Percentiles rank a stretch among this genome's conserved stretches.
These are phyloP conservation scores for Trachurus trachurus DNA, from an alignment of 2,797 vertebrate genomes.

Conservation along the genomic window DNA sequence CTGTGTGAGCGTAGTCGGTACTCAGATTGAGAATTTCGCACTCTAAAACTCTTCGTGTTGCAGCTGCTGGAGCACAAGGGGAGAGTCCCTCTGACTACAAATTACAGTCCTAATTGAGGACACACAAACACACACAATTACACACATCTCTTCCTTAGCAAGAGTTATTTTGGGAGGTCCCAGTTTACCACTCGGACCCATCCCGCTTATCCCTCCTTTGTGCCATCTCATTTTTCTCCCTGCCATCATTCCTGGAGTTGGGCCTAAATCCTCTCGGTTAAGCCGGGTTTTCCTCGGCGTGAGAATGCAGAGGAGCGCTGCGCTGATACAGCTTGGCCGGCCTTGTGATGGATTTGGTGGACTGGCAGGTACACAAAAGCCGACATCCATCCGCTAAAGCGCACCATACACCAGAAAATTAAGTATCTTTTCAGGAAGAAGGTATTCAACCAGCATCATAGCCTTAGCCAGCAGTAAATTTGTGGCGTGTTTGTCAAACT, in stretches of 20 bases:
- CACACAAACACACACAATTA: slow-evolving; percentile 34
- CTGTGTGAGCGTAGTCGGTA: slow-evolving; percentile 13
- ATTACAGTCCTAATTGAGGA: slow-evolving; percentile 68
- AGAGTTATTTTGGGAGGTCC: slow-evolving; percentile 78
- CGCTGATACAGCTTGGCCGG: slow-evolving; percentile 59
- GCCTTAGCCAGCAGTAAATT: slow-evolving; percentile 47
- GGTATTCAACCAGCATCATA: slow-evolving; percentile 40
- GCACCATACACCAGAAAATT: slow-evolving; percentile 57
- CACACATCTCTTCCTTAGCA: slow-evolving; percentile 40
- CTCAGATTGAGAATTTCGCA: slow-evolving; percentile 43
- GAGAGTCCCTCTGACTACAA: slow-evolving; percentile 56
- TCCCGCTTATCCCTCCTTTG: slow-evolving; percentile 75
- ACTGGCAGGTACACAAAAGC: slow-evolving; percentile 76
- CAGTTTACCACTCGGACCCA: slow-evolving; percentile 69
- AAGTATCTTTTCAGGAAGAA: slow-evolving; percentile 62
- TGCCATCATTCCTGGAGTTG: slow-evolving; percentile 72
- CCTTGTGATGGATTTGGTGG: slow-evolving; percentile 70
- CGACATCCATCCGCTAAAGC: slow-evolving; percentile 62
- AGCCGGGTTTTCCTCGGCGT: slow-evolving; percentile 73
- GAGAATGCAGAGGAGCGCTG: slow-evolving; percentile 61
- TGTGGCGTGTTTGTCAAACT: slow-evolving; percentile 22
- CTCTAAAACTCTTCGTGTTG: slow-evolving; percentile 50
- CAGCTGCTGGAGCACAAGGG: slow-evolving; percentile 60
- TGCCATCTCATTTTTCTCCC: slow-evolving; percentile 72
- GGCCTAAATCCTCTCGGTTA: slow-evolving; percentile 77